Conservation (phyloP, 2,888 invertebrate genomes). For the Troglohyphantes excavatus region DNA sequence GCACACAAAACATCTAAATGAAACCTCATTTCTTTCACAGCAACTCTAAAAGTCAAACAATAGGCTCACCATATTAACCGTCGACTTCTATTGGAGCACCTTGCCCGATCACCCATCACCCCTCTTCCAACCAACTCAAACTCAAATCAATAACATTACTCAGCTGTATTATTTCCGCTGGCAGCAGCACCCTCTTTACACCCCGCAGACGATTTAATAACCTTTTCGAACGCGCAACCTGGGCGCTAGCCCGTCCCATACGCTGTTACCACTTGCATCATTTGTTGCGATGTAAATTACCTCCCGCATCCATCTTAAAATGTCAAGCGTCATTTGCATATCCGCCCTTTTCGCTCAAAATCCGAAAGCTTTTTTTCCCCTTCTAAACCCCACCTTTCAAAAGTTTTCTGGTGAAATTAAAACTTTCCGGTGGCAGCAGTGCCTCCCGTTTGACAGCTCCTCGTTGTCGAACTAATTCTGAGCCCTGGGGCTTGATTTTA, state of each 20-base stretch:
- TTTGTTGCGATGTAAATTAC: constrained; percentile 60
- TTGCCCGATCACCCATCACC: neutral
- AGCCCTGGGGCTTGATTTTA: constrained; percentile 37
- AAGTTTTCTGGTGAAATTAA: constrained; percentile 61
- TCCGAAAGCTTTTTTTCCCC: neutral
- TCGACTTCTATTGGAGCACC: no score
- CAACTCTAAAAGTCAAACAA: neutral
- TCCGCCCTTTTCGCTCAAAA: neutral
- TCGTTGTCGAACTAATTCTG: constrained; percentile 27
- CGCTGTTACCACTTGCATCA: constrained; percentile 46
- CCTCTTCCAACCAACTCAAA: constrained; percentile 3
- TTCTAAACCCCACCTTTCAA: constrained; percentile 38
- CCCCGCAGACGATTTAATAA: neutral
- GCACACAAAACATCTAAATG: no score
- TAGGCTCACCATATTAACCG: neutral
- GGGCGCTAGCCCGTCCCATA: constrained; percentile 45
- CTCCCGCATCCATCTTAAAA: constrained; percentile 62
- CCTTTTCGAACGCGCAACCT: neutral
- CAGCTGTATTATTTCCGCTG: constrained; percentile 48
- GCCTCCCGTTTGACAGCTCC: constrained; percentile 13
- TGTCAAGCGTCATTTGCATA: constrained; percentile 74
- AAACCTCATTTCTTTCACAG: neutral
- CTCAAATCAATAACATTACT: constrained; percentile 48
- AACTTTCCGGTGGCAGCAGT: constrained; percentile 60
- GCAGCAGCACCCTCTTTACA: constrained; percentile 6